Conservation (phyloP, 1,140 invertebrate genomes). For the Papilio dardanus region DNA sequence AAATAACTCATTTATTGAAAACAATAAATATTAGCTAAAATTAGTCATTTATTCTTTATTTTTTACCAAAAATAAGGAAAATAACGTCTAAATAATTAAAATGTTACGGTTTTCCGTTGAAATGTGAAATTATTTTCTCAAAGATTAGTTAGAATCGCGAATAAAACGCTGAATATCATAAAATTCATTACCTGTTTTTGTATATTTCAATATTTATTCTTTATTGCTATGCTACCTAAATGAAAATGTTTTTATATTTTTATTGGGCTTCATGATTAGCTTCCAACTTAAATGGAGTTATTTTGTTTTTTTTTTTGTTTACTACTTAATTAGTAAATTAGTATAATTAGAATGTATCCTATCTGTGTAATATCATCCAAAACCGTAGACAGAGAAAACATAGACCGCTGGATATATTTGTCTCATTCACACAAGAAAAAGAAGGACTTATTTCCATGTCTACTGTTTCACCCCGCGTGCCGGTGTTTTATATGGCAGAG, state of each 20-base stretch:
- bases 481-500: too few relatives aligned
- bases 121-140: slow-evolving; percentile 19
- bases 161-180: slow-evolving; percentile 1
- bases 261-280: not conserved
- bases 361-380: too few relatives aligned
- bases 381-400: too few relatives aligned
- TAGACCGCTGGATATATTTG: too few relatives aligned
- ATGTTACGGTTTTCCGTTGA: slow-evolving; percentile 6
- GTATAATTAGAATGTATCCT: not conserved
- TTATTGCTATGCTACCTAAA: not conserved
- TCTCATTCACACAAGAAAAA: too few relatives aligned
- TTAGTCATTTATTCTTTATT: not conserved
- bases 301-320: not conserved
- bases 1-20: too few relatives aligned
- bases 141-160: not conserved
- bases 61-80: not conserved
- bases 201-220: not conserved
- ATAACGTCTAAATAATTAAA: slow-evolving; percentile 1
- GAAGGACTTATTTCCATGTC: too few relatives aligned
- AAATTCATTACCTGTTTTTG: not conserved
- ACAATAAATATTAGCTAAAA: not conserved
- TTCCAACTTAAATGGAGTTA: not conserved
- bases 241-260: not conserved
- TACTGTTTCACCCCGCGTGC: too few relatives aligned
- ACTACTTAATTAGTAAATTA: too few relatives aligned